Evolutionary conservation across 1,140 invertebrate species (phyloP).

Genomic region (Maconellicoccus hirsutus): DNA sequence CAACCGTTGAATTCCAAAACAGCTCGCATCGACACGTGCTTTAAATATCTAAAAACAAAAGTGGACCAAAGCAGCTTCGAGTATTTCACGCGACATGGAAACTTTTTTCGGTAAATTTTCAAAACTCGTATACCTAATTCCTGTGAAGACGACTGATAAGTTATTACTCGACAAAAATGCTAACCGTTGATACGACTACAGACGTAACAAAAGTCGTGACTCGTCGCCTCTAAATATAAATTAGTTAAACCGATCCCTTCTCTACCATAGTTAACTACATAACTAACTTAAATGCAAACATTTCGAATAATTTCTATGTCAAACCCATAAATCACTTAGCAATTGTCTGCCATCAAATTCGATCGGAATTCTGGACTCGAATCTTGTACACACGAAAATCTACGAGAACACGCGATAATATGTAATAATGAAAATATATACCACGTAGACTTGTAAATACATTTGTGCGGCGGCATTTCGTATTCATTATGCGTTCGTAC

Average conservation of each 20-base stretch:
- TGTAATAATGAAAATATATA: constrained; percentile 6
- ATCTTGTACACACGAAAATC: neutral
- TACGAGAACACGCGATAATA: no score
- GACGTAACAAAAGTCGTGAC: neutral
- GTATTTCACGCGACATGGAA: neutral
- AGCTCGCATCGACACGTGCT: neutral
- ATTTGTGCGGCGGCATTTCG: neutral
- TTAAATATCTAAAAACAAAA: neutral
- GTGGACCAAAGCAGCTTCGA: neutral
- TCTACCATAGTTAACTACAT: neutral
- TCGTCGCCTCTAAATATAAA: neutral
- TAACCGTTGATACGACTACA: neutral
- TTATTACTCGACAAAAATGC: neutral
- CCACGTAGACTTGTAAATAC: neutral
- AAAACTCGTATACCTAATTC: neutral
- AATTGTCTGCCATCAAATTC: neutral
- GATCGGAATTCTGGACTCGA: neutral
- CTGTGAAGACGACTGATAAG: neutral
- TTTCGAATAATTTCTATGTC: constrained; percentile 9
- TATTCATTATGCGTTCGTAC: neutral
- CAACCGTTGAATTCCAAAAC: neutral
- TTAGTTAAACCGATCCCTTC: neutral
- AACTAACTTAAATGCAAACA: neutral
- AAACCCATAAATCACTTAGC: neutral
- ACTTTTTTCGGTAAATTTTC: neutral